Evolutionary conservation across 1,140 invertebrate species (phyloP), one percentile per base, ranked within the genome.

Genomic region (Lysiphlebus fabarum): DNA sequence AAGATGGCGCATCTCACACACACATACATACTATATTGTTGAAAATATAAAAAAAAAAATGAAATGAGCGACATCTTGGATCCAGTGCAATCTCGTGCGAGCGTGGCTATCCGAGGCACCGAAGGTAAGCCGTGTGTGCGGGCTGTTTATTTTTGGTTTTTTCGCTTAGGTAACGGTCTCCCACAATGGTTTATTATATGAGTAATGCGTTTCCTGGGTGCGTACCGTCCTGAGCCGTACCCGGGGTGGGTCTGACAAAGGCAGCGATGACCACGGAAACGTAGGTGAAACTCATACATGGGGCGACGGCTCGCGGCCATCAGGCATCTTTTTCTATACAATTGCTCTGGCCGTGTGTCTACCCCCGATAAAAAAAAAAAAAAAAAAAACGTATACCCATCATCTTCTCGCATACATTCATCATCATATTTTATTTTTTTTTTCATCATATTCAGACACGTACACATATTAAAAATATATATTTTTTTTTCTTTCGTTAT

Each of bases 21-120:
- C 17, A 17, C 17, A 17, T 3, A 17, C 17, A 17, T 3, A 17
- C 17, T 17, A 17, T 17, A 17, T 17, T 17, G 17, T 17, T 17
- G 1, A 17, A 26, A 26, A 26, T 2, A 26, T 2, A 26, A 26
- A 26, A 26, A 26, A 26, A 47, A 41, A n/a, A 9, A 53, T 47
- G 53, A 60, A 43, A 50, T 49, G 40, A 40, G 54, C 61, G 61
- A 11, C 61, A 56, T 54, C 61, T 58, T 48, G 14, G 49, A 50
- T 44, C 41, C 55, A 12, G 43, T 51, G 53, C 40, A 58, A 67
- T 62, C 58, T 26, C 17, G 69, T 67, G 68, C 65, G 74, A 83
- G 83, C 83, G 84, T 85, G 84, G 83, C 83, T 84, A 84, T 84
- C 83, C 83, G 83, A 81, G 82, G 82, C 76, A 83, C 79, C 75